Conservation (phyloP, 2,113 vertebrate genomes). For the Micromys minutus region DNA sequence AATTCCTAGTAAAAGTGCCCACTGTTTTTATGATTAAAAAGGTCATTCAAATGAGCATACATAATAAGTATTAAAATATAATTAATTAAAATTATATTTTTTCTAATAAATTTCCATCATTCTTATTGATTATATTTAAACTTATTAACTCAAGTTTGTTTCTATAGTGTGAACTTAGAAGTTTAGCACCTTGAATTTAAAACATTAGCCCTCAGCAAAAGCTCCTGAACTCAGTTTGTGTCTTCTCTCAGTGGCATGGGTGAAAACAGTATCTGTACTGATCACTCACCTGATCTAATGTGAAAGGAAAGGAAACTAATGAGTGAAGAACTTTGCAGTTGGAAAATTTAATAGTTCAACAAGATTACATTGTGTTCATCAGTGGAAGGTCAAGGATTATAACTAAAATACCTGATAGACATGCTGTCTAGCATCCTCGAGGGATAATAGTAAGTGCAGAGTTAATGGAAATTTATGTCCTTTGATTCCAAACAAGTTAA, state of each 20-base stretch:
- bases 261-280: background rate
- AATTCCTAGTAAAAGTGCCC: background rate
- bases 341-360: background rate
- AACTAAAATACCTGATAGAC: constrained; percentile 34
- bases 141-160: constrained; percentile 39
- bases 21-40: constrained; percentile 22
- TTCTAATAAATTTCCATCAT: constrained; percentile 29
- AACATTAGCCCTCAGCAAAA: background rate
- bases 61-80: constrained; percentile 59
- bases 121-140: constrained; percentile 28
- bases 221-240: background rate
- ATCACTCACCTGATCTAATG: background rate
- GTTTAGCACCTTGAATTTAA: background rate
- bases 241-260: background rate
- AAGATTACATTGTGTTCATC: constrained; percentile 23
- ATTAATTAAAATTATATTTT: constrained; percentile 65
- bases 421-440: background rate
- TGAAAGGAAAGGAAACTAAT: background rate
- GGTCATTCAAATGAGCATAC: constrained; percentile 12
- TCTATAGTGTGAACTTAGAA: constrained; percentile 36
- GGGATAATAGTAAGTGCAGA: background rate
- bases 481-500: constrained; percentile 44
- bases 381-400: constrained; percentile 36
- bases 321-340: background rate
- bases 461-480: background rate